These are phyloP conservation scores for Drosophila prostipennis DNA, from an alignment of 2,888 invertebrate species.

Conservation along the genomic window DNA sequence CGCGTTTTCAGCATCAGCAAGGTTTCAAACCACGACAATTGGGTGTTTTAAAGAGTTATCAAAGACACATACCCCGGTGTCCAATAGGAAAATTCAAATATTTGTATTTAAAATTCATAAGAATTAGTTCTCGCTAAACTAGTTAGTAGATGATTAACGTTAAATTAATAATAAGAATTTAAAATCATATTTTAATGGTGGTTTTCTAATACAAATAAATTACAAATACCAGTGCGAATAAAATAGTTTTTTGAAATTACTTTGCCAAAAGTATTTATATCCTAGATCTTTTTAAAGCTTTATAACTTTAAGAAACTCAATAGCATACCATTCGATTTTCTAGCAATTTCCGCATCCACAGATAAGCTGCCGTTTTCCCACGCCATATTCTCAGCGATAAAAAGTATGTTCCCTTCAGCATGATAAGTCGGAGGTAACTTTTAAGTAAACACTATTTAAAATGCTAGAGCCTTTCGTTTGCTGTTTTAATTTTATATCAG, in stretches of 20 bases:
- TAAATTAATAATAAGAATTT: too few relatives aligned
- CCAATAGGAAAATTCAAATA: neutral
- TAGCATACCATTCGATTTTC: neutral
- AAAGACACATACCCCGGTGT: neutral
- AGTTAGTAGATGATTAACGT: too few relatives aligned
- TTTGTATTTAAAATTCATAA: neutral
- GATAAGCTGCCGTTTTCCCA: constrained; percentile 29
- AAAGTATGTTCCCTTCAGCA: neutral
- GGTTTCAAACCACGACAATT: neutral
- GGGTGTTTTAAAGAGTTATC: neutral
- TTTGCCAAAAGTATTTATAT: neutral
- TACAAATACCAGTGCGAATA: too few relatives aligned
- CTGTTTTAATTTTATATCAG: constrained; percentile 4
- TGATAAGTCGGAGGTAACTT: constrained; percentile 13
- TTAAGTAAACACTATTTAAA: constrained; percentile 15
- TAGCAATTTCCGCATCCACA: neutral
- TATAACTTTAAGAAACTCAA: neutral
- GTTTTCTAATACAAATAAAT: too few relatives aligned
- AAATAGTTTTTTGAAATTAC: too few relatives aligned
- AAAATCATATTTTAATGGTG: too few relatives aligned
- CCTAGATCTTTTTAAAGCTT: neutral
- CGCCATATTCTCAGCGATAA: constrained; percentile 16
- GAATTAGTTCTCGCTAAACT: too few relatives aligned
- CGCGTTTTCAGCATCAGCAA: neutral
- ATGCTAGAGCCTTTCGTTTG: neutral